Conservation (phyloP, 2,888 invertebrate species). For the Ypsolopha sequella region DNA sequence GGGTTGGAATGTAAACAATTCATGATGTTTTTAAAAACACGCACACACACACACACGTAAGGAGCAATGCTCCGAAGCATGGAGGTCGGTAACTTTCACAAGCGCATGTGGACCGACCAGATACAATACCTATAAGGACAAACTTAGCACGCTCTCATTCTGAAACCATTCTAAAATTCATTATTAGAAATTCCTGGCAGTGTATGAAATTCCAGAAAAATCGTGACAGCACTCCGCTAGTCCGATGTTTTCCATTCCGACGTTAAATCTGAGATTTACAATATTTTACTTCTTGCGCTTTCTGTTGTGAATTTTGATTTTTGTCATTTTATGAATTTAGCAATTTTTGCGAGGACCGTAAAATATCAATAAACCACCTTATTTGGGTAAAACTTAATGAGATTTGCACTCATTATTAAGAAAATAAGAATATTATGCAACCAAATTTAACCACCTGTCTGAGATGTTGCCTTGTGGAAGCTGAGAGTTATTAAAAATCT, state of each 20-base stretch:
- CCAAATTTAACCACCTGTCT: too few relatives aligned
- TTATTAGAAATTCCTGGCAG: constrained; percentile 4
- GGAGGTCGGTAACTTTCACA: constrained; percentile 9
- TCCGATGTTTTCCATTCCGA: neutral
- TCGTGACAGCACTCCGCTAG: neutral
- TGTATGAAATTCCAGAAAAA: constrained; percentile 4
- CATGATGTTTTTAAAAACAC: constrained; percentile 1
- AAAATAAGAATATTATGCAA: too few relatives aligned
- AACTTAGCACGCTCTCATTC: constrained; percentile 1
- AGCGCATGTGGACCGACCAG: neutral
- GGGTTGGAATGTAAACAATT: neutral
- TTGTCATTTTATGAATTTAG: too few relatives aligned
- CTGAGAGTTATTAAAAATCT: too few relatives aligned
- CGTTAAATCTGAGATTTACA: neutral
- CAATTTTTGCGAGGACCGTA: too few relatives aligned
- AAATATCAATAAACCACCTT: too few relatives aligned
- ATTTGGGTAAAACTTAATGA: too few relatives aligned
- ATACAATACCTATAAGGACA: constrained; percentile 1
- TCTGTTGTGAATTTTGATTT: too few relatives aligned
- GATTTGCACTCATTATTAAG: too few relatives aligned
- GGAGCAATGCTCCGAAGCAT: constrained; percentile 1
- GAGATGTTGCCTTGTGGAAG: too few relatives aligned
- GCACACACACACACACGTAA: neutral
- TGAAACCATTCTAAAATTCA: constrained; percentile 1
- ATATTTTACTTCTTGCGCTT: too few relatives aligned